These are phyloP conservation scores for Pterocles gutturalis DNA, from an alignment of 2,113 vertebrate species.

Conservation along the genomic window DNA sequence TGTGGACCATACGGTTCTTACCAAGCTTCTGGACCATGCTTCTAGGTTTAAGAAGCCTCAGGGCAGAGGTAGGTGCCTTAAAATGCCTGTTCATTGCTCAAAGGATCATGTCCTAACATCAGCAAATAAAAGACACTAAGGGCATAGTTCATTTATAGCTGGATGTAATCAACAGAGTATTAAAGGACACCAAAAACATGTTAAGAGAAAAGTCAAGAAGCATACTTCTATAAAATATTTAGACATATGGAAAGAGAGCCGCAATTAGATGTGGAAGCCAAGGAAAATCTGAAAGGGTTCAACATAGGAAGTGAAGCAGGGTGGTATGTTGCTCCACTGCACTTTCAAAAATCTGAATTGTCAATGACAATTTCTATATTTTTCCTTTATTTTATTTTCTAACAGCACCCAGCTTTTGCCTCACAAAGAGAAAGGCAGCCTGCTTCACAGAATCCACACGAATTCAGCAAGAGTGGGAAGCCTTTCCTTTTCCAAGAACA, in stretches of 20 bases:
- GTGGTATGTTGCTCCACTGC: neutral
- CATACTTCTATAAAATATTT: neutral
- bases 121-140: neutral
- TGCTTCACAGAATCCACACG: neutral
- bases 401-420: neutral
- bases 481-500: neutral
- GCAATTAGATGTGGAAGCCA: neutral
- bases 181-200: neutral
- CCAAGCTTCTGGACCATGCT: neutral
- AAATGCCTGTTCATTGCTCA: neutral
- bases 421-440: neutral
- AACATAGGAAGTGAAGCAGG: neutral
- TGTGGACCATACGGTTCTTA: accelerated
- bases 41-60: neutral
- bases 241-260: neutral
- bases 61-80: neutral
- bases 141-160: neutral
- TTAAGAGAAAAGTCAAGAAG: neutral
- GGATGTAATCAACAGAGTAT: neutral
- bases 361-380: neutral
- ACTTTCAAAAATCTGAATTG: neutral
- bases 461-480: neutral
- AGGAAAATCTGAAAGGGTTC: neutral
- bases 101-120: neutral
- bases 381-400: neutral